Conservation (phyloP, 2,113 vertebrate species). For the Poeciliopsis retropinna region DNA sequence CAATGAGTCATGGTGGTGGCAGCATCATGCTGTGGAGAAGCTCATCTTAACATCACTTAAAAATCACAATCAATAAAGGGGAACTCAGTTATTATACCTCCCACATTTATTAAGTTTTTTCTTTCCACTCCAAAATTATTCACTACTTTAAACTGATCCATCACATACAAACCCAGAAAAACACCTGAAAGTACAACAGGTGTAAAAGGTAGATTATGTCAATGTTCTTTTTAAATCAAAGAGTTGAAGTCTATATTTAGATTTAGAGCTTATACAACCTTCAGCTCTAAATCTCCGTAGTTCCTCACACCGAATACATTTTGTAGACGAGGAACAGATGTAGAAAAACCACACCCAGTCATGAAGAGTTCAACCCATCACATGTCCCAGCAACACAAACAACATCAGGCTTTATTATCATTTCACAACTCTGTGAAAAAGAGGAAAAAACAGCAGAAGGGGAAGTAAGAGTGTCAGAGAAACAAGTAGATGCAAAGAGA, state of each 20-base stretch:
- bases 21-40: no score
- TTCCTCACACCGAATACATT: conserved; percentile 42
- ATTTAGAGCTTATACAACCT: conserved; percentile 25
- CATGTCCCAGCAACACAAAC: conserved; percentile 69
- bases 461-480: conserved; percentile 4
- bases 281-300: conserved; percentile 33
- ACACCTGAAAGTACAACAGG: neutral
- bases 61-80: no score
- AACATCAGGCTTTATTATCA: conserved; percentile 49
- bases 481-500: conserved; percentile 13
- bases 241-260: conserved; percentile 6
- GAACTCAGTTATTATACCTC: no score
- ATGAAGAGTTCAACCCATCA: conserved; percentile 46
- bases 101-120: no score
- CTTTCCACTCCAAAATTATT: no score
- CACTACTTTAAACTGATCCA: neutral
- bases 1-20: no score
- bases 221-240: neutral
- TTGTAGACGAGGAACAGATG: conserved; percentile 60
- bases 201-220: neutral
- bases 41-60: no score
- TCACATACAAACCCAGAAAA: neutral
- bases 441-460: conserved; percentile 26
- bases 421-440: conserved; percentile 44
- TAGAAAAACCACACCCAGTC: conserved; percentile 68